Evolutionary conservation across 2,888 invertebrate genomes (phyloP).

Genomic region (Hylaea fasciaria): DNA sequence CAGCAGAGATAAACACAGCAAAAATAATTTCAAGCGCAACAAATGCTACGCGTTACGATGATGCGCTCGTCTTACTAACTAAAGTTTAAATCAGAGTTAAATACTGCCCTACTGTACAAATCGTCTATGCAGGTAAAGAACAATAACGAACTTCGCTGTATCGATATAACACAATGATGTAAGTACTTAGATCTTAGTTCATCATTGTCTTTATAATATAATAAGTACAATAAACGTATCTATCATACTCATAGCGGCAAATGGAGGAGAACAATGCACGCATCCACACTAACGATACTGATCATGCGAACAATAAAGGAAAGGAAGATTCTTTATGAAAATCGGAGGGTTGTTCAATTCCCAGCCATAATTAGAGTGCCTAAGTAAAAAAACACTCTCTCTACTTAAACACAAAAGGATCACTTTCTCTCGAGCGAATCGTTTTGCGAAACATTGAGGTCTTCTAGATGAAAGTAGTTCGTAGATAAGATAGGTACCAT

Average conservation of each 20-base stretch:
- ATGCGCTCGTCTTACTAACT: too few relatives aligned
- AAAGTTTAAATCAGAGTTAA: too few relatives aligned
- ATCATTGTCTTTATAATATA: constrained; percentile 46
- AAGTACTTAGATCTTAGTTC: constrained; percentile 24
- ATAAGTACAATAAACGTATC: constrained; percentile 52
- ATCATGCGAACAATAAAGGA: constrained; percentile 54
- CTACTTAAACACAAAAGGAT: constrained; percentile 9
- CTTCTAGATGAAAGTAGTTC: too few relatives aligned
- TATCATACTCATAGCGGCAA: constrained; percentile 36
- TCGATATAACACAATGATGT: constrained; percentile 25
- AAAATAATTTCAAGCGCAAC: too few relatives aligned
- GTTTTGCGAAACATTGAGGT: background rate
- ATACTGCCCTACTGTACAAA: too few relatives aligned
- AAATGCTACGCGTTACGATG: too few relatives aligned
- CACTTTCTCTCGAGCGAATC: constrained; percentile 8
- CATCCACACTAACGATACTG: constrained; percentile 56
- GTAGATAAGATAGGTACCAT: too few relatives aligned
- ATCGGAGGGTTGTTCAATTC: constrained; percentile 10
- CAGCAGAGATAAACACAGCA: too few relatives aligned
- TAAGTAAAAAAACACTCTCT: constrained; percentile 2
- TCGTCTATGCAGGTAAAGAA: background rate
- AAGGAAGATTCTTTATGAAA: constrained; percentile 9
- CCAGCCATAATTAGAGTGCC: constrained; percentile 7
- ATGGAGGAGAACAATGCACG: constrained; percentile 44
- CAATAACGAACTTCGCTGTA: constrained; percentile 16